Evolutionary conservation across 1,140 invertebrate genomes (phyloP).

Genomic region (Temnothorax nylanderi): DNA sequence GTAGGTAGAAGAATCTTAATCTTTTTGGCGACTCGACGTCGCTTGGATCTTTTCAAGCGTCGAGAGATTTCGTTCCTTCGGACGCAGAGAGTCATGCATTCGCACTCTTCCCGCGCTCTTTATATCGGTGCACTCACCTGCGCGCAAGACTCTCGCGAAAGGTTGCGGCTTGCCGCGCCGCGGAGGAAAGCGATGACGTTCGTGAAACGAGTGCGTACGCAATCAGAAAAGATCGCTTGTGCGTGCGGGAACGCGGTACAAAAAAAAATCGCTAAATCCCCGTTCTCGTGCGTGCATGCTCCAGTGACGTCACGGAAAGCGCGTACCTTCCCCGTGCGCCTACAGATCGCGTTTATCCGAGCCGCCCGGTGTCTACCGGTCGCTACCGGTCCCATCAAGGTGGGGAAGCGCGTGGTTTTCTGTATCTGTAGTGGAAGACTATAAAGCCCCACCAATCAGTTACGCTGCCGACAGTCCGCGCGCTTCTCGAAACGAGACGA

Average conservation of each 20-base stretch:
- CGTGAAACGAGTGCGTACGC: background rate
- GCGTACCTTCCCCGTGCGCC: background rate
- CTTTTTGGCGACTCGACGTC: background rate
- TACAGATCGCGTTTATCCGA: slow-evolving; percentile 4
- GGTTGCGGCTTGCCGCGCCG: background rate
- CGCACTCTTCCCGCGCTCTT: background rate
- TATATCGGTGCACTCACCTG: background rate
- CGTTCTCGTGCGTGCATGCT: slow-evolving; percentile 29
- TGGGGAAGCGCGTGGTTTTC: slow-evolving; percentile 54
- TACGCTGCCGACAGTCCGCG: slow-evolving; percentile 62
- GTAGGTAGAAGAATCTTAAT: background rate
- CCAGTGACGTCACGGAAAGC: slow-evolving; percentile 67
- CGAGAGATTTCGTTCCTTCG: background rate
- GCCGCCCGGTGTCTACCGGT: background rate
- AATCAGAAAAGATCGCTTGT: slow-evolving; percentile 5
- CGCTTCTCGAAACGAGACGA: slow-evolving; percentile 61
- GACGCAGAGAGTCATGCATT: background rate
- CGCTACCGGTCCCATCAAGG: slow-evolving; percentile 8
- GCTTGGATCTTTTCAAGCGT: no score
- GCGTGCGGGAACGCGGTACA: background rate
- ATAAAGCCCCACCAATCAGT: slow-evolving; percentile 74
- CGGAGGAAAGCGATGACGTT: slow-evolving; percentile 18
- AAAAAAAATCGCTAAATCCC: slow-evolving; percentile 55
- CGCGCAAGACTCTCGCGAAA: background rate
- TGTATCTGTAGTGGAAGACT: slow-evolving; percentile 58